Base-by-base conservation (phyloP, 2,888 invertebrate species). In the Mermis nigrescens region DNA sequence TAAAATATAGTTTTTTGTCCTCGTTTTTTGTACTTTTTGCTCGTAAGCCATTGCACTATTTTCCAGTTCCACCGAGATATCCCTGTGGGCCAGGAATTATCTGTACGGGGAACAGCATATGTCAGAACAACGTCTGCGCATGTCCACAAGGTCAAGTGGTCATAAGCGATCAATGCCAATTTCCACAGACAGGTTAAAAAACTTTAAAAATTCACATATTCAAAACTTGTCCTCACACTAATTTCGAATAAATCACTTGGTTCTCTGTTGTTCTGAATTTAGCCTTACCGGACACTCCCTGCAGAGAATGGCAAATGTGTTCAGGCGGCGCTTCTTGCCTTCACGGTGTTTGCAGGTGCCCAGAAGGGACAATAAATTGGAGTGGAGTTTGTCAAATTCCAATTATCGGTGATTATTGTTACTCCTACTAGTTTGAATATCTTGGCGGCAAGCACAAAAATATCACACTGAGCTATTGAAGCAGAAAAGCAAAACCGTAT, bases 1-100 rank as follows among this genome's bases (percentile, higher is more conserved):
- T n/a, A n/a, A n/a, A n/a, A n/a, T n/a, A n/a, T n/a, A n/a, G n/a
- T n/a, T n/a, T n/a, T n/a, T n/a, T n/a, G n/a, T n/a, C n/a, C 51
- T 19, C 7, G 51, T 24, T 48, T 24, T 48, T 12, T 48, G 12
- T 38, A 7, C 19, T 7, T 38, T 12, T 38, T 38, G 12, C 7
- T 38, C 7, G 38, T 38, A 19, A 12, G 38, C 7, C 7, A 38
- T 19, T 7, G 19, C 38, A 38, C 7, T 38, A 12, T 38, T 12
- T 48, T 48, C 22, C 60, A 69, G 70, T 70, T 2, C 68, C 67
- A 22, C 69, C 69, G 28, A 63, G 63, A 52, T 67, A 66, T n/a
- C 62, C 66, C 0, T 69, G 69, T 58, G 62, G 61, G 22, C 62
- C 60, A 0, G 55, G 65, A 12, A 66, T 66, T 2, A 63, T 59